Conservation (phyloP, 2,797 vertebrate species). For the Artibeus jamaicensis region DNA sequence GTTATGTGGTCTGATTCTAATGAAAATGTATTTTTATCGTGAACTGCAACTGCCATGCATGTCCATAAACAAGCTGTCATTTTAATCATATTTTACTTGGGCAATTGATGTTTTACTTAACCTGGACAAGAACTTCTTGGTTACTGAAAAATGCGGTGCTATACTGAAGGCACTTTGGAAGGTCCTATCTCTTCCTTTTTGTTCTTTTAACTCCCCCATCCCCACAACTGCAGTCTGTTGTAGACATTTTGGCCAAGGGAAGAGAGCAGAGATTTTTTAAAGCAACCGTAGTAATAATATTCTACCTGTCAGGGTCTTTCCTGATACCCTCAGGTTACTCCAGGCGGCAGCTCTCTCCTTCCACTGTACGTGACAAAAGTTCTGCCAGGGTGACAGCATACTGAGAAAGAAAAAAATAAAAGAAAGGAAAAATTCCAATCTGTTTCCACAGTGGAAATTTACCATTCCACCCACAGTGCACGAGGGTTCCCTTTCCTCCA, state of each 20-base stretch:
- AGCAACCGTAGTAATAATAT: background rate
- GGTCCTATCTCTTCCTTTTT: background rate
- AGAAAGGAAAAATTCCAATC: background rate
- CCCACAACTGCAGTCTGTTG: background rate
- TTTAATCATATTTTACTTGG: conserved; percentile 36
- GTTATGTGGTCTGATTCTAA: conserved; percentile 6
- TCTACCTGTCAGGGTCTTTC: background rate
- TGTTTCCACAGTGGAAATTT: background rate
- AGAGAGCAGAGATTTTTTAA: background rate
- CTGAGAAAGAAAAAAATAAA: background rate
- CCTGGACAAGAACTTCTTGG: background rate
- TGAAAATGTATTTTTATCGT: conserved; percentile 32
- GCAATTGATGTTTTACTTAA: conserved; percentile 45
- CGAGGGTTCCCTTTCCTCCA: background rate
- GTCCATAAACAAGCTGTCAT: conserved; percentile 44
- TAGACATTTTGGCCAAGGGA: background rate
- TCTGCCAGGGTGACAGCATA: background rate
- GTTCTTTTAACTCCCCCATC: background rate
- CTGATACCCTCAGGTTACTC: background rate
- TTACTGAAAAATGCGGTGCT: background rate
- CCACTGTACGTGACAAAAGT: background rate
- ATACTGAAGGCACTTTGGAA: background rate
- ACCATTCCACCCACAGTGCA: background rate
- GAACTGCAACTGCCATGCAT: background rate
- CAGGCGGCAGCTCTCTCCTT: background rate